phyloP scores from a whole-genome alignment of 2,888 invertebrate genomes.

The Nycteola revayana region DNA sequence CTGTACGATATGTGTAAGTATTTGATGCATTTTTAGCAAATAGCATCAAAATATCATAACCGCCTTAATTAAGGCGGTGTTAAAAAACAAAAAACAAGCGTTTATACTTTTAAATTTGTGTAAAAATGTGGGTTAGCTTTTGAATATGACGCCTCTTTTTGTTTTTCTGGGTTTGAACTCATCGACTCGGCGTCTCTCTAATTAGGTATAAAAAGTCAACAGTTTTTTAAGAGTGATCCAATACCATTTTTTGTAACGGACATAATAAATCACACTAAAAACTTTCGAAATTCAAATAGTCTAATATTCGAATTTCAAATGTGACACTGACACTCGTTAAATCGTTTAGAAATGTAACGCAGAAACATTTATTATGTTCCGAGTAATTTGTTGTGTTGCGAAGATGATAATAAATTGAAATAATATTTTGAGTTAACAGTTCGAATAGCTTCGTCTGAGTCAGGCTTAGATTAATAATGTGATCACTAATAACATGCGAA shows the following conservation, averaged over 20 bases:
- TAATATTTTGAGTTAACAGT: neutral
- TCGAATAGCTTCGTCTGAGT: neutral
- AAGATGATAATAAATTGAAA: neutral
- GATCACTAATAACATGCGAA: slow-evolving; percentile 17
- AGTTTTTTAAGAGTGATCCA: neutral
- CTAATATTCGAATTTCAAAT: slow-evolving; percentile 27
- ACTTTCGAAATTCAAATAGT: slow-evolving; percentile 44
- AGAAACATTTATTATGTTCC: slow-evolving; percentile 44
- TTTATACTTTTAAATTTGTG: too few species aligned
- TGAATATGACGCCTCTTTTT: too few species aligned
- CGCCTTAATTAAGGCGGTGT: too few species aligned
- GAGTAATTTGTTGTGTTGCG: slow-evolving; percentile 40
- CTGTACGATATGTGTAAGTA: too few species aligned
- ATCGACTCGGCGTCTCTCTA: too few species aligned
- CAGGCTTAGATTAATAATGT: slow-evolving; percentile 15
- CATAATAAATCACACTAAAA: slow-evolving; percentile 10
- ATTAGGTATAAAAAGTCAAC: too few species aligned
- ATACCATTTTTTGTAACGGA: slow-evolving; percentile 8
- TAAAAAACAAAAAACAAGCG: too few species aligned
- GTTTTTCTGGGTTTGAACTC: too few species aligned
- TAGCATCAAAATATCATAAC: too few species aligned
- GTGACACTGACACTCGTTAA: slow-evolving; percentile 9
- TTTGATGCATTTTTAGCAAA: too few species aligned
- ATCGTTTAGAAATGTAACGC: slow-evolving; percentile 27
- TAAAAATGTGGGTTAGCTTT: too few species aligned